phyloP scores from a whole-genome alignment of 2,797 vertebrate species.

The Hypotaenidia philippensis region DNA sequence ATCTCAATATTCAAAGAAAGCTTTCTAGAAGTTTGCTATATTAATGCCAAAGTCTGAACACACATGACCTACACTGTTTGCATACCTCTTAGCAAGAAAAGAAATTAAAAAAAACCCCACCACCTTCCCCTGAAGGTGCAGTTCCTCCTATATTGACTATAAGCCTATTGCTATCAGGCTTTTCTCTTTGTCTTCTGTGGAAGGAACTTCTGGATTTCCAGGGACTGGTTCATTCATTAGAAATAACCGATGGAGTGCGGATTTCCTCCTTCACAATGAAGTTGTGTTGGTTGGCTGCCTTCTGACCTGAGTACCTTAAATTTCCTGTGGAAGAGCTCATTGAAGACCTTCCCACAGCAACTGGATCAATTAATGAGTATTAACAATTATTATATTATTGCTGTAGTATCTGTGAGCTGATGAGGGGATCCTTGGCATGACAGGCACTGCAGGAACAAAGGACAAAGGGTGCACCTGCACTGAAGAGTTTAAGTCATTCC shows the following conservation, averaged over 20 bases:
- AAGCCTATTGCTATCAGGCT: neutral
- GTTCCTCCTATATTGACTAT: neutral
- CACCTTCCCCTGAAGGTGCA: neutral
- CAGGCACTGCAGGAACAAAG: neutral
- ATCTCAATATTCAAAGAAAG: neutral
- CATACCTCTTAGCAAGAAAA: neutral
- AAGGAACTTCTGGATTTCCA: neutral
- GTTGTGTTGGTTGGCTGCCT: neutral
- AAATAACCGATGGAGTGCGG: neutral
- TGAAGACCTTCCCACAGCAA: neutral
- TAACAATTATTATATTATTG: neutral
- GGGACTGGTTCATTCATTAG: neutral
- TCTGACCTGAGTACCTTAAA: neutral
- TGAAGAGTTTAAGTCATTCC: neutral
- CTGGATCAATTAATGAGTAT: neutral
- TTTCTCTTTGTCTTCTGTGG: neutral
- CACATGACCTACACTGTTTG: accelerated
- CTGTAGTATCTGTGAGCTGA: neutral
- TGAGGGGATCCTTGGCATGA: neutral
- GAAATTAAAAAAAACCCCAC: neutral
- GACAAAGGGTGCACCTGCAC: neutral
- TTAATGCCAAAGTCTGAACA: neutral
- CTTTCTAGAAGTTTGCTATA: neutral
- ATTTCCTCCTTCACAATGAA: neutral
- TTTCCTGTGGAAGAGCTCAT: neutral